Base-by-base conservation (phyloP, 2,113 vertebrate species). In the Anser brachyrhynchus region DNA sequence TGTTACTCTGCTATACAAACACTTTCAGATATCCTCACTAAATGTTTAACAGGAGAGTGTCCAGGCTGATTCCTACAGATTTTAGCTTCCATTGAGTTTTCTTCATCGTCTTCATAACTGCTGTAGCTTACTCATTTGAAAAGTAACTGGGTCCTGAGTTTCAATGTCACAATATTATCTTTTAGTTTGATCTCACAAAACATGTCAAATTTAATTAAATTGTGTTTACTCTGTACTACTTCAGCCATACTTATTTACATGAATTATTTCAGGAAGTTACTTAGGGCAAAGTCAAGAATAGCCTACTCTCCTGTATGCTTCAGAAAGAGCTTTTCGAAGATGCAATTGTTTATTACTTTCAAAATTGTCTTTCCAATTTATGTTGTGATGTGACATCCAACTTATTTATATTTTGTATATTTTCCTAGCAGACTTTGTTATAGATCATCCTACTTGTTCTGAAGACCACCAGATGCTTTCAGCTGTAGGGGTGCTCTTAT, bases 251-350 rank as follows among this genome's bases (percentile, higher is more conserved):
- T 93, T 94, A 66, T 66, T 89, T 93, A 82, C 29, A 92, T 57
- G 64, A 80, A 75, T 84, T 89, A 78, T 77, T 95, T 92, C 92
- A 95, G 52, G 28, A 84, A 92, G 37, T 70, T 87, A 91, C 90
- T 96, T 72, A 83, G 72, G 83, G 88, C 92, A 95, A 97, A 93
- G 83, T 93, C 87, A 93, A 78, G 83, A 92, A 78, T 52, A 75
- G 74, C 80, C 77, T 95, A 14, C 93, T 73, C 49, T 95, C 67
- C 52, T 62, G 13, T 64, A 9, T 84, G 28, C 52, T 87, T 84
- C 54, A 71, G 61, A 96, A 62, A 11, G 18, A 94, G 71, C 15
- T 82, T 37, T 90, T 93, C 33, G 71, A 91, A 95, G 77, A 75
- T 59, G 37, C n/a, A 85, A 55, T 72, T 96, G 67, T 96, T 92